Conservation (phyloP, 2,797 vertebrate species). For the Acipenser transmontanus region DNA sequence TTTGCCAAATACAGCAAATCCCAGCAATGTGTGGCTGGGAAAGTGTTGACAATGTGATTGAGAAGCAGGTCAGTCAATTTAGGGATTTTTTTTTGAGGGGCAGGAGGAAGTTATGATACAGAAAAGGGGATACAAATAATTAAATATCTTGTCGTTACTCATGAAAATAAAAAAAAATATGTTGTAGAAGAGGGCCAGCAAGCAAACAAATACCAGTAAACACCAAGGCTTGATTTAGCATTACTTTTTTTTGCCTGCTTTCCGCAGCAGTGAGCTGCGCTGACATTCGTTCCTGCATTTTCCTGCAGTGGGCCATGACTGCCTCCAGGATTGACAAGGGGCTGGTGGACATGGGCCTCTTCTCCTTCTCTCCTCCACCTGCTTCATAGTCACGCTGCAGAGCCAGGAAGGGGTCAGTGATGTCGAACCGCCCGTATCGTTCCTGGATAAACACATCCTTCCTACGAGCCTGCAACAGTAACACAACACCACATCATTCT, state of each 20-base stretch:
- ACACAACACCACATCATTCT: background rate
- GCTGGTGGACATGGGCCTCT: slow-evolving; percentile 77
- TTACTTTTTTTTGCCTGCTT: slow-evolving; percentile 89
- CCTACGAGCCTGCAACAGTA: slow-evolving; percentile 71
- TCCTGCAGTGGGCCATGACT: slow-evolving; percentile 94
- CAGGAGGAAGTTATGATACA: no score
- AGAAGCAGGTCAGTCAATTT: background rate
- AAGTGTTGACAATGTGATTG: no score
- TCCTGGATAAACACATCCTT: slow-evolving; percentile 96
- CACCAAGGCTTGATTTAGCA: slow-evolving; percentile 10
- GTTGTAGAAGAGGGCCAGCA: background rate
- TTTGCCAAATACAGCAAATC: no score
- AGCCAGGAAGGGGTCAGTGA: slow-evolving; percentile 93
- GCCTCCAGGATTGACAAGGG: slow-evolving; percentile 91
- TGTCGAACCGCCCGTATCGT: slow-evolving; percentile 85
- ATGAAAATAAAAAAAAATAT: no score
- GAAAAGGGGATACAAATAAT: no score
- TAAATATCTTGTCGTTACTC: no score
- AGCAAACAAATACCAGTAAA: background rate
- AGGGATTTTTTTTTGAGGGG: no score
- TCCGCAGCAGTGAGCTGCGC: slow-evolving; percentile 87
- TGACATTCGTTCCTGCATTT: slow-evolving; percentile 95
- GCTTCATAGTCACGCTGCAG: slow-evolving; percentile 89
- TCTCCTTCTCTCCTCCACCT: slow-evolving; percentile 66
- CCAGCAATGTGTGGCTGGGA: no score